These are phyloP conservation scores for Tigriopus japonicus DNA, from an alignment of 1,140 invertebrate species.

Conservation along the genomic window DNA sequence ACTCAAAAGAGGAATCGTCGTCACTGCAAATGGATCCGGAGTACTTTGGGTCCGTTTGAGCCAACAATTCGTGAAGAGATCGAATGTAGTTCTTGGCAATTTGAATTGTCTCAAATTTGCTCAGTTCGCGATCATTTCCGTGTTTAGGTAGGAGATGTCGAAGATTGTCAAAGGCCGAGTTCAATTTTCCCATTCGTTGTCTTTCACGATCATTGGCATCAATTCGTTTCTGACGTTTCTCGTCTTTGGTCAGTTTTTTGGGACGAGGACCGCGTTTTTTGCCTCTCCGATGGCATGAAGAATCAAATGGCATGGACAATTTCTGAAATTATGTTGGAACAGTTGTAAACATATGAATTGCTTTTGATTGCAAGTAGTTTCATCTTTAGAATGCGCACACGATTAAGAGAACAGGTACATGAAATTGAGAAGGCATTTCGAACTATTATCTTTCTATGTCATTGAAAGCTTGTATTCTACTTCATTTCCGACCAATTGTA, in stretches of 20 bases:
- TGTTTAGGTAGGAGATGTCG: not conserved
- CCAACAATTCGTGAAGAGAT: not conserved
- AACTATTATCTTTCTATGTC: too few relatives aligned
- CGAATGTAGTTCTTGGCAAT: constrained; percentile 12
- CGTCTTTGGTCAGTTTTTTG: not conserved
- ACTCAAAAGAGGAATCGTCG: too few relatives aligned
- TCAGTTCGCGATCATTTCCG: constrained; percentile 5
- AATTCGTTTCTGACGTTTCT: constrained; percentile 6
- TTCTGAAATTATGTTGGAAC: too few relatives aligned
- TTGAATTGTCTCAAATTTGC: constrained; percentile 9
- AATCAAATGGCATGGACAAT: too few relatives aligned
- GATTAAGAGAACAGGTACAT: too few relatives aligned
- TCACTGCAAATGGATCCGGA: too few relatives aligned
- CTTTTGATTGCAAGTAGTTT: too few relatives aligned
- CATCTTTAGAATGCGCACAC: too few relatives aligned
- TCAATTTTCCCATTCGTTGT: constrained; percentile 5
- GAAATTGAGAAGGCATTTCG: too few relatives aligned
- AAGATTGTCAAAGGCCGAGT: not conserved
- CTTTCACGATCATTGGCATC: constrained; percentile 9
- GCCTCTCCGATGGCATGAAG: not conserved
- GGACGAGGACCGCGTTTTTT: constrained; percentile 10
- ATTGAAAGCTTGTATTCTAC: too few relatives aligned
- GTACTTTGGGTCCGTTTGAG: not conserved
- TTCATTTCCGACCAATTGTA: too few relatives aligned
- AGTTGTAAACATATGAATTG: too few relatives aligned